Base-by-base conservation (phyloP, 2,797 vertebrate genomes). In the Coccyzus lansbergi region DNA sequence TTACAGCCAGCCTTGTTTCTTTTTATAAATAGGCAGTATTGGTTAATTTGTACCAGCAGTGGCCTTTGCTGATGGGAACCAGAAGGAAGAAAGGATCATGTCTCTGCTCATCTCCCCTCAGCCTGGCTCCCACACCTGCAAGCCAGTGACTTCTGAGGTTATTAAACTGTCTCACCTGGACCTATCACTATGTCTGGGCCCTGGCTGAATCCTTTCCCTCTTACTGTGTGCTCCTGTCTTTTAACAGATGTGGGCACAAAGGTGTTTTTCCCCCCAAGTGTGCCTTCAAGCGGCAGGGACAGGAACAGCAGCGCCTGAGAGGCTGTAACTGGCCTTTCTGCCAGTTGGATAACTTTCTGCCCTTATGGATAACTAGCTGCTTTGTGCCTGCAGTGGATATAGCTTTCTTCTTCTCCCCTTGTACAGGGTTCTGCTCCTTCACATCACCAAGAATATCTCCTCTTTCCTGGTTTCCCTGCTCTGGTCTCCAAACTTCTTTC, bases 381-480 rank as follows among this genome's bases (percentile, higher is more conserved):
- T 55, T 10, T 48, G 22, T 4, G 34, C 4, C 31, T 40, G n/a
- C 29, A n/a, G 10, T 2, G 29, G 17, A 15, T 52, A 7, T 5
- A 25, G 36, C 34, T 68, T 15, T 59, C 26, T 52, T 58, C 1
- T 1, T 7, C 20, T 18, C 10, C 2, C 22, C 34, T 58, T 29
- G 7, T 16, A 48, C 7, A 21, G 40, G 21, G 6, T 59, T 71
- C 60, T 48, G 31, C 24, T 91, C 33, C 29, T 83, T 68, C 38
- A 33, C 18, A 21, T 26, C 0, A 2, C 19, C 28, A 14, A 0
- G 1, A 9, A 21, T 15, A 63, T 59, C 40, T 42, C 6, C 4
- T 65, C 16, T 53, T 53, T 51, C 48, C 56, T 33, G 10, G 22
- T 42, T 83, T 74, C 78, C 80, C 34, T 24, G 13, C 24, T 90